phyloP scores from a whole-genome alignment of 2,888 invertebrate species.

The Protophormia terraenovae region DNA sequence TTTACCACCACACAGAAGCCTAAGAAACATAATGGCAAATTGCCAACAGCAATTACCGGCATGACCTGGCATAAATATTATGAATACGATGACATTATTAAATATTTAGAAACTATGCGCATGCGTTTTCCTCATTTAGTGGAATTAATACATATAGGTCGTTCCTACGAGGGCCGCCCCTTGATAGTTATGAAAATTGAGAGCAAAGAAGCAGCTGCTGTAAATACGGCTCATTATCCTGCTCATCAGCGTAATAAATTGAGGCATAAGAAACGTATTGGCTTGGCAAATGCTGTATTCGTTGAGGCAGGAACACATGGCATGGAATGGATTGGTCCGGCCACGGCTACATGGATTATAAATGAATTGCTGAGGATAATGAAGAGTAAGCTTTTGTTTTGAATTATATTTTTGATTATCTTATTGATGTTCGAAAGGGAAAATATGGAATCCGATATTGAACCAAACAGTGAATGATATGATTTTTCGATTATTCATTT shows the following conservation, averaged over 20 bases:
- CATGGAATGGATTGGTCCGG: conserved; percentile 91
- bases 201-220: conserved; percentile 77
- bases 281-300: conserved; percentile 88
- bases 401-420: background rate
- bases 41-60: conserved; percentile 76
- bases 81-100: conserved; percentile 86
- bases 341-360: conserved; percentile 88
- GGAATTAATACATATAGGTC: conserved; percentile 87
- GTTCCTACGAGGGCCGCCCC: conserved; percentile 87
- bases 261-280: conserved; percentile 81
- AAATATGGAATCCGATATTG: too few species aligned
- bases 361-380: conserved; percentile 86
- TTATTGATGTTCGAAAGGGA: background rate
- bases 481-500: too few species aligned
- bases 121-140: conserved; percentile 85
- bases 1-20: conserved; percentile 69
- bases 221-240: conserved; percentile 70
- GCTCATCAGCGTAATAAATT: conserved; percentile 73
- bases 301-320: conserved; percentile 90
- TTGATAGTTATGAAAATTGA: conserved; percentile 87
- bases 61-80: conserved; percentile 88
- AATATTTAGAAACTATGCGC: conserved; percentile 87
- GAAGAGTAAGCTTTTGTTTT: conserved; percentile 81
- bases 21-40: conserved; percentile 49
- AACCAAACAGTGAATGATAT: too few species aligned